Evolutionary conservation across 2,888 invertebrate genomes (phyloP).

Genomic region (Globia sparganii): DNA sequence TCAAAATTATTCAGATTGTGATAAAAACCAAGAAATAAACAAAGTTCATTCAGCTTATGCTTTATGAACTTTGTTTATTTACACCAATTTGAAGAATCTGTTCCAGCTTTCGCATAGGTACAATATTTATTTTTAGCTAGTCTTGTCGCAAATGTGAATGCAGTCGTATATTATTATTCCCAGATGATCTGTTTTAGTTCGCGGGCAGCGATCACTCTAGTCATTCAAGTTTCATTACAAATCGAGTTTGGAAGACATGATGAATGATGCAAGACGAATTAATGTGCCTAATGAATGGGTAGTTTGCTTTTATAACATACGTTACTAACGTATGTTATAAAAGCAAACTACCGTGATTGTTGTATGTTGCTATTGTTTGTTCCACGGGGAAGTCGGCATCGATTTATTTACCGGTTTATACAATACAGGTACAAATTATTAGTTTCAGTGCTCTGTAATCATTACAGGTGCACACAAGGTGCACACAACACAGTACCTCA

Average conservation of each 20-base stretch:
- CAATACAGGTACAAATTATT: slow-evolving; percentile 28
- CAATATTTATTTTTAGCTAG: slow-evolving; percentile 40
- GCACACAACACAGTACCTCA: slow-evolving; percentile 12
- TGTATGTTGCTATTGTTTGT: slow-evolving; percentile 20
- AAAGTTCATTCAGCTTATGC: too few species aligned
- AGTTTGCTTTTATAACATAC: slow-evolving; percentile 40
- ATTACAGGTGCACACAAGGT: slow-evolving; percentile 11
- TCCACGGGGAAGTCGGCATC: slow-evolving; percentile 9
- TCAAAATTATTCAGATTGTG: neutral
- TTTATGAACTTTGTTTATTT: slow-evolving; percentile 36
- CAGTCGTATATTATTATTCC: slow-evolving; percentile 45
- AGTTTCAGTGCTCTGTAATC: slow-evolving; percentile 24
- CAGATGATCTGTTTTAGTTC: slow-evolving; percentile 41
- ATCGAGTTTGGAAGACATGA: slow-evolving; percentile 49
- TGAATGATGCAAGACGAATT: slow-evolving; percentile 55
- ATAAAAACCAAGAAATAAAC: too few species aligned
- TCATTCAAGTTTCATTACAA: slow-evolving; percentile 54
- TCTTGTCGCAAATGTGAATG: slow-evolving; percentile 46
- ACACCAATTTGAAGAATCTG: slow-evolving; percentile 16
- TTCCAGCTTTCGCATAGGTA: slow-evolving; percentile 23
- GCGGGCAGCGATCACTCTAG: slow-evolving; percentile 44
- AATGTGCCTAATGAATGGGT: slow-evolving; percentile 61
- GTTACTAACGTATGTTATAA: too few species aligned
- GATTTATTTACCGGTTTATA: slow-evolving; percentile 18
- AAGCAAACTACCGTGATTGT: too few species aligned